Conservation (phyloP, 2,797 vertebrate genomes). For the Brachyrhaphis roseni region DNA sequence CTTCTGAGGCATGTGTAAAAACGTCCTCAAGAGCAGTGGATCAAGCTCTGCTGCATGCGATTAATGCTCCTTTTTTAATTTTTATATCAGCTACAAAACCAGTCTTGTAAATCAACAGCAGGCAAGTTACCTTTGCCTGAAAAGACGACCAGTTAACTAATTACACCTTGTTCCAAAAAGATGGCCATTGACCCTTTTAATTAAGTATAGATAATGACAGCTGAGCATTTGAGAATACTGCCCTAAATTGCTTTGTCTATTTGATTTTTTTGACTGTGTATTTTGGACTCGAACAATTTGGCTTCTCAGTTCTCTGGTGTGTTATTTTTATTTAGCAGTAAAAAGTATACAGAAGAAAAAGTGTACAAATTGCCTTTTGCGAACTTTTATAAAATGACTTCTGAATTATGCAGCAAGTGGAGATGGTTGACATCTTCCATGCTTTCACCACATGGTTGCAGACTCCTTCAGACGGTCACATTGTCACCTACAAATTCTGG, state of each 20-base stretch:
- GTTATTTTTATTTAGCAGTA: neutral
- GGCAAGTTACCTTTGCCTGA: neutral
- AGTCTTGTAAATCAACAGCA: neutral
- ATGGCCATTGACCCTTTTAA: neutral
- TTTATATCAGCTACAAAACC: neutral
- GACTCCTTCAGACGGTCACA: conserved; percentile 35
- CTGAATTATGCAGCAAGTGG: neutral
- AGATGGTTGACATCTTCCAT: conserved; percentile 5
- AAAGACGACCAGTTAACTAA: neutral
- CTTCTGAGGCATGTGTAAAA: neutral
- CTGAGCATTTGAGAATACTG: neutral
- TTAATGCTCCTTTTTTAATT: neutral
- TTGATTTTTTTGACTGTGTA: neutral
- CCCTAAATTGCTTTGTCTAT: neutral
- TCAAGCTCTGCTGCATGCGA: neutral
- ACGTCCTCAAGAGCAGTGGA: neutral
- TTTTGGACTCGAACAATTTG: neutral
- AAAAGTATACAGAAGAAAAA: neutral
- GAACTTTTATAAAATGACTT: conserved; percentile 13
- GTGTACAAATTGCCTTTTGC: conserved; percentile 1
- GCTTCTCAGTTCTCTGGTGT: neutral
- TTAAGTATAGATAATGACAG: neutral
- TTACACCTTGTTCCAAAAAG: neutral
- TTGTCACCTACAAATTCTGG: conserved; percentile 27
- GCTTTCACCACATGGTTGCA: conserved; percentile 8